These are phyloP conservation scores for Nasua narica DNA, from an alignment of 2,797 vertebrate species.

Conservation along the genomic window DNA sequence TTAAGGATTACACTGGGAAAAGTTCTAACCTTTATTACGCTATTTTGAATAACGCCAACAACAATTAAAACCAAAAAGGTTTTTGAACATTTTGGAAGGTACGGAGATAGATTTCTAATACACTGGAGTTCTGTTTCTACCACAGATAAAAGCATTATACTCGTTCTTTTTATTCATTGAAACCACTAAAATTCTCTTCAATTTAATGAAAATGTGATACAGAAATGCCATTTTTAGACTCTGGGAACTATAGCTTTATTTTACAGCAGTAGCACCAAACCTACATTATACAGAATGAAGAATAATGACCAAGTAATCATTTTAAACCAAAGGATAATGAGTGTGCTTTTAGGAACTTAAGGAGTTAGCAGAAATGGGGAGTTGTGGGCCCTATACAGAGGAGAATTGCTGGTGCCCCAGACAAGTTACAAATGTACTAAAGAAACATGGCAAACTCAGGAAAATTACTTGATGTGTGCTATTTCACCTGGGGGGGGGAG, in stretches of 20 bases:
- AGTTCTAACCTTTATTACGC: not conserved
- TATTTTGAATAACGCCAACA: not conserved
- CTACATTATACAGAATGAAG: not conserved
- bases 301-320: not conserved
- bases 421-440: not conserved
- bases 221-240: not conserved
- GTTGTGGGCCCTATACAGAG: not conserved
- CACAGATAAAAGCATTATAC: not conserved
- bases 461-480: not conserved
- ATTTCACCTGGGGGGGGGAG: not conserved
- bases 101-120: not conserved
- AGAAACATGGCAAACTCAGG: not conserved
- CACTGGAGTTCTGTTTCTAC: not conserved
- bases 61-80: not conserved
- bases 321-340: constrained; percentile 4
- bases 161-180: not conserved
- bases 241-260: not conserved
- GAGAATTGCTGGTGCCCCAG: not conserved
- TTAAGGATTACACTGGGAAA: not conserved
- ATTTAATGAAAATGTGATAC: not conserved
- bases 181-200: not conserved
- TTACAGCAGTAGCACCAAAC: not conserved
- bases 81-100: not conserved
- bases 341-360: not conserved
- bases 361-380: not conserved